Percentiles rank a stretch among this genome's conserved stretches.
Conservation (phyloP, 2,888 invertebrate species). For the Acanthoscelides obtectus region DNA sequence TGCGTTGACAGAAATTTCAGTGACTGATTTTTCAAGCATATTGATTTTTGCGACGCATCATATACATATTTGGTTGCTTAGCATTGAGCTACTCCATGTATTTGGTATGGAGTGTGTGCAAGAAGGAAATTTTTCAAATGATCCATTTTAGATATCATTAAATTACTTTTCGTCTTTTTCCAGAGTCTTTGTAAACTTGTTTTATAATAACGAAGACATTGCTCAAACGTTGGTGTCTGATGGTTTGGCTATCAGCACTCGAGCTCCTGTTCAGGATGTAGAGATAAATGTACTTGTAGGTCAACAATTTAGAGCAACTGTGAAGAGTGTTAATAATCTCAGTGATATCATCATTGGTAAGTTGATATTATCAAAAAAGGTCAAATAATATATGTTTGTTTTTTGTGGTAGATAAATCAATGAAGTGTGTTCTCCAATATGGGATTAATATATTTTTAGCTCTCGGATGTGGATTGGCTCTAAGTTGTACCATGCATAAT, state of each 20-base stretch:
- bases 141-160: no score
- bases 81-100: no score
- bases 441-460: constrained; percentile 23
- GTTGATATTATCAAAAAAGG: neutral
- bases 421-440: neutral
- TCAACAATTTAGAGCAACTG: constrained; percentile 46
- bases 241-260: constrained; percentile 28
- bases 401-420: no score
- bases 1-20: no score
- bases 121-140: no score
- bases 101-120: no score
- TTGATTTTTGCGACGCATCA: no score
- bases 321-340: constrained; percentile 45
- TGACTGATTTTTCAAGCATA: no score
- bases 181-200: constrained; percentile 36
- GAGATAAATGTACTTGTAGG: constrained; percentile 46
- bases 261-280: constrained; percentile 22
- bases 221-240: constrained; percentile 31
- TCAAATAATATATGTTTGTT: neutral
- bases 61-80: no score
- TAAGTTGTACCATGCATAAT: constrained; percentile 52
- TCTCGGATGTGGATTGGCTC: constrained; percentile 46
- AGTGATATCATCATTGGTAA: constrained; percentile 43
- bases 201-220: constrained; percentile 28
- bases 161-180: no score